Conservation (phyloP, 2,113 vertebrate species). For the Platysternon megacephalum region DNA sequence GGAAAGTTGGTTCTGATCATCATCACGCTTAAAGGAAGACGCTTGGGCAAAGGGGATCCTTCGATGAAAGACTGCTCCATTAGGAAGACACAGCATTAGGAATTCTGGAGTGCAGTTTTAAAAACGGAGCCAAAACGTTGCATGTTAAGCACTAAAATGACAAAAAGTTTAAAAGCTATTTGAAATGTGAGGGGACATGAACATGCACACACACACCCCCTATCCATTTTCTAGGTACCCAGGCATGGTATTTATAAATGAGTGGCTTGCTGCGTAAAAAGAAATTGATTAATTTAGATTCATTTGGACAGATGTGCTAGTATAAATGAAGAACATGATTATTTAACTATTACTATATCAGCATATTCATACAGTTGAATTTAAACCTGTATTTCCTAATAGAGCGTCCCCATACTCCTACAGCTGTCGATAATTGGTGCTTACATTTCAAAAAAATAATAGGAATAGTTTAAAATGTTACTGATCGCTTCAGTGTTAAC, state of each 20-base stretch:
- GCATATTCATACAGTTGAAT: constrained; percentile 5
- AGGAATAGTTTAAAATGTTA: not conserved
- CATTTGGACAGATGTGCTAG: not conserved
- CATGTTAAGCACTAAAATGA: not conserved
- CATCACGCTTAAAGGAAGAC: constrained; percentile 52
- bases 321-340: not conserved
- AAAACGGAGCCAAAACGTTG: constrained; percentile 53
- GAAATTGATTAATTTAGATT: not conserved
- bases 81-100: constrained; percentile 61
- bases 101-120: constrained; percentile 55
- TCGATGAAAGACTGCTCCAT: constrained; percentile 56
- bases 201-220: constrained; percentile 62
- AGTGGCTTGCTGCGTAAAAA: not conserved
- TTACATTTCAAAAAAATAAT: not conserved
- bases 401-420: not conserved
- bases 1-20: constrained; percentile 41
- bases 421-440: not conserved
- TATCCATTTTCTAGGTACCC: constrained; percentile 10
- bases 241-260: constrained; percentile 44
- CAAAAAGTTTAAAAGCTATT: constrained; percentile 33
- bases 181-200: constrained; percentile 57
- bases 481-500: not conserved
- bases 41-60: constrained; percentile 34
- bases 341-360: not conserved
- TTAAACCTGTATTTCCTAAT: constrained; percentile 42